Conservation (phyloP, 2,113 vertebrate genomes). For the Tragelaphus imberbis region DNA sequence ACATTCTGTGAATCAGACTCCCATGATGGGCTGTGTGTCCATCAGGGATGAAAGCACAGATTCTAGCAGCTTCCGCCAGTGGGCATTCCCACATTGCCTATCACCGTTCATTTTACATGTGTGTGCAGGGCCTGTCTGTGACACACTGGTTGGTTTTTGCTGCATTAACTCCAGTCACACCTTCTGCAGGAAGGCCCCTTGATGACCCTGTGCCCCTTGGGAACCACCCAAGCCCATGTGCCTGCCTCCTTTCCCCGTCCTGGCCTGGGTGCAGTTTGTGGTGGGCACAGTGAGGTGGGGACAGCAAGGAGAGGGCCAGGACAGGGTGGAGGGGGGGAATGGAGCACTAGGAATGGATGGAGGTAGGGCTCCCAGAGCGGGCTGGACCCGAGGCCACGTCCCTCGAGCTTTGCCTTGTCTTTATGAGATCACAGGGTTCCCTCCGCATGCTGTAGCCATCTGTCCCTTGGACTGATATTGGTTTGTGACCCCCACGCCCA, state of each 20-base stretch:
- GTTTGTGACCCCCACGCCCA: not conserved
- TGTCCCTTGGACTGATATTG: not conserved
- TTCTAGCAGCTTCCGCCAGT: not conserved
- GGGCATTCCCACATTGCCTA: rapidly evolving
- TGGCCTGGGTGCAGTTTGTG: not conserved
- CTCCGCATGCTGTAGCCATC: not conserved
- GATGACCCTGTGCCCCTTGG: not conserved
- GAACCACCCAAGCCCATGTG: not conserved
- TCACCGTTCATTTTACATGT: not conserved
- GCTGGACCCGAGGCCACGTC: not conserved
- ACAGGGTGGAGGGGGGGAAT: not conserved
- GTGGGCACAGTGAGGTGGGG: not conserved
- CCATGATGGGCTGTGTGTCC: not conserved
- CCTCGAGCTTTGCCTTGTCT: not conserved
- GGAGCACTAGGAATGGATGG: not conserved
- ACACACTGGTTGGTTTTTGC: not conserved
- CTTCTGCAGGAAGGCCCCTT: not conserved
- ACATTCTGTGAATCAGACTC: not conserved
- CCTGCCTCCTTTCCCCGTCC: not conserved
- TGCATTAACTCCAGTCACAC: not conserved
- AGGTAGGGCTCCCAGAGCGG: not conserved
- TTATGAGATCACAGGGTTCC: not conserved
- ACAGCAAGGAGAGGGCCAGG: not conserved
- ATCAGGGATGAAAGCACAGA: not conserved
- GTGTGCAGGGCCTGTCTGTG: not conserved